Evolutionary conservation across 2,113 vertebrate species (phyloP).

Genomic region (Eretmodus cyanostictus): DNA sequence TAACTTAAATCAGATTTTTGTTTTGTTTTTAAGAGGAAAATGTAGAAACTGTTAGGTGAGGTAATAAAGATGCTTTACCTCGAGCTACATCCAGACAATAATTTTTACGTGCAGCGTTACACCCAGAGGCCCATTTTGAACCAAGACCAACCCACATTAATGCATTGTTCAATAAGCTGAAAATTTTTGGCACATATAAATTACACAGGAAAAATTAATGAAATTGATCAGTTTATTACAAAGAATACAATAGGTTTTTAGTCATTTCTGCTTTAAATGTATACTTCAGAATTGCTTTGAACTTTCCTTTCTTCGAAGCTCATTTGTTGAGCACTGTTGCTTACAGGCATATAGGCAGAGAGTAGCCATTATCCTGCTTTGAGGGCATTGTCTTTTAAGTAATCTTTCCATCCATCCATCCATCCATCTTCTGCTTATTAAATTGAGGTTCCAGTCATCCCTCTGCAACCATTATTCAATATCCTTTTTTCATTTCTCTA

Average conservation of each 20-base stretch:
- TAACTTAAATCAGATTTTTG: background rate
- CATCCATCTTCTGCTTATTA: background rate
- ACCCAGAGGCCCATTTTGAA: background rate
- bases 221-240: background rate
- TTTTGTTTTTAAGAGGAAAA: background rate
- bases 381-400: background rate
- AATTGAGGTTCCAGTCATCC: background rate
- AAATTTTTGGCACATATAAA: background rate
- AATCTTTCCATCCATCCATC: background rate
- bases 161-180: background rate
- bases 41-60: background rate
- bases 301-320: background rate
- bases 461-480: background rate
- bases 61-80: background rate
- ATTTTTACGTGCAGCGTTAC: background rate
- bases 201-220: background rate
- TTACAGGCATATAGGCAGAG: background rate
- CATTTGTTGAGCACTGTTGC: background rate
- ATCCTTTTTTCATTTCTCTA: background rate
- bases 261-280: background rate
- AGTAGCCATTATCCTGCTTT: background rate
- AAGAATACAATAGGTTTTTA: background rate
- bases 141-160: background rate
- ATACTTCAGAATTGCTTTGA: background rate
- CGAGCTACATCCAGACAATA: background rate